Conservation (phyloP, 1,140 invertebrate genomes). For the Carcinoscorpius rotundicauda region DNA sequence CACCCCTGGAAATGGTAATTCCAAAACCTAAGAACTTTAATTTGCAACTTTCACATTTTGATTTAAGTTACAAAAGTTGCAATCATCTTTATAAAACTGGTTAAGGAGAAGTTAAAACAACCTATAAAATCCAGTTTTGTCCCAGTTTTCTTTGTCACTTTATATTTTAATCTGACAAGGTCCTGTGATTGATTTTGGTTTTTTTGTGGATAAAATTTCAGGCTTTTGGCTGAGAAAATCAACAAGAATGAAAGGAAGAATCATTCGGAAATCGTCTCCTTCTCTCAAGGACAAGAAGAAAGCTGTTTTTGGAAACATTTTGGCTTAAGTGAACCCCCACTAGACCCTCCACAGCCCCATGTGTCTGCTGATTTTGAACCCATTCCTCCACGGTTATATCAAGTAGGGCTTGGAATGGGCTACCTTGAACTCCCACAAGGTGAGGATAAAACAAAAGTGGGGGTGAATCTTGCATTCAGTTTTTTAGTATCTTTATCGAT, state of each 20-base stretch:
- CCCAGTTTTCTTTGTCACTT: background rate
- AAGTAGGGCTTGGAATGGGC: slow-evolving; percentile 93
- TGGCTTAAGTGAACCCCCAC: slow-evolving; percentile 36
- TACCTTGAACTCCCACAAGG: slow-evolving; percentile 95
- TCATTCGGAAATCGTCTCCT: slow-evolving; percentile 75
- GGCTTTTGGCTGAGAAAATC: slow-evolving; percentile 93
- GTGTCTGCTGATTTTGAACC: slow-evolving; percentile 63
- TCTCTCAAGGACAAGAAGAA: slow-evolving; percentile 67
- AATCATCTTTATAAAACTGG: background rate
- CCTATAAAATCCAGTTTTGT: background rate
- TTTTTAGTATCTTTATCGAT: too few species aligned
- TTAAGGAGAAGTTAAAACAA: too few species aligned
- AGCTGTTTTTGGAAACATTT: slow-evolving; percentile 70
- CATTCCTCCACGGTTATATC: slow-evolving; percentile 69
- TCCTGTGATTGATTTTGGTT: background rate
- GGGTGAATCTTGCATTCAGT: too few species aligned
- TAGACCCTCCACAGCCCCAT: slow-evolving; percentile 47
- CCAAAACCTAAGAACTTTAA: background rate
- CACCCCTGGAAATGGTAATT: background rate
- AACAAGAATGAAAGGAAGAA: slow-evolving; percentile 98
- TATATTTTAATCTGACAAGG: background rate
- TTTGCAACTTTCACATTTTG: background rate
- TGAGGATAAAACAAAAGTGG: slow-evolving; percentile 12
- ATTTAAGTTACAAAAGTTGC: background rate
- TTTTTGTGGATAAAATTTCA: slow-evolving; percentile 18